Conservation (phyloP, 2,113 vertebrate genomes). For the Scartelaos histophorus region DNA sequence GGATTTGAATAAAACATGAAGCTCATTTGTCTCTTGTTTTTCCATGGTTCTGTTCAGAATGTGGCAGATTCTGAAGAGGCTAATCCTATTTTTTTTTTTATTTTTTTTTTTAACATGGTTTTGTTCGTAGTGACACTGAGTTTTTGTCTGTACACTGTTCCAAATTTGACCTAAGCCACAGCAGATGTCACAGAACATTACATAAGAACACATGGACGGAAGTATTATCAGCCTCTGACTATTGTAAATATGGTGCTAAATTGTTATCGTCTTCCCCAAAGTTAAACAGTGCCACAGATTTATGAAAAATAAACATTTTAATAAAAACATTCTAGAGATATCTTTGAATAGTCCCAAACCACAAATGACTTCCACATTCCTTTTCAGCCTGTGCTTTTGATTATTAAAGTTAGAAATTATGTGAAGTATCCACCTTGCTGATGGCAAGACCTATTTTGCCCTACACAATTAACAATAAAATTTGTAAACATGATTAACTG, state of each 20-base stretch:
- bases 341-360: not conserved
- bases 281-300: not conserved
- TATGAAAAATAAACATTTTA: constrained; percentile 5
- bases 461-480: not conserved
- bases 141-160: constrained; percentile 1
- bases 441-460: not conserved
- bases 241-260: not conserved
- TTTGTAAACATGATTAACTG: not conserved
- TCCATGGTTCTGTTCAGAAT: not conserved
- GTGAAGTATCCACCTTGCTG: not conserved
- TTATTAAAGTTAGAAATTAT: not conserved
- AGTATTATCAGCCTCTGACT: constrained; percentile 2
- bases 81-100: constrained; percentile 6
- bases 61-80: not conserved
- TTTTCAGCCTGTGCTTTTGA: not conserved
- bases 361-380: not conserved
- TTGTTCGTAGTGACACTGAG: no score
- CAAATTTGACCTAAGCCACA: constrained; percentile 22
- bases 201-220: constrained; percentile 13
- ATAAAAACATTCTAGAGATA: not conserved
- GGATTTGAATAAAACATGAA: not conserved
- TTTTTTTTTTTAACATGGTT: no score
- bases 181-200: constrained; percentile 28
- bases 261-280: not conserved
- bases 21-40: not conserved